These are phyloP conservation scores for Eulemur mongoz DNA, from an alignment of 2,797 vertebrate species.

Conservation along the genomic window DNA sequence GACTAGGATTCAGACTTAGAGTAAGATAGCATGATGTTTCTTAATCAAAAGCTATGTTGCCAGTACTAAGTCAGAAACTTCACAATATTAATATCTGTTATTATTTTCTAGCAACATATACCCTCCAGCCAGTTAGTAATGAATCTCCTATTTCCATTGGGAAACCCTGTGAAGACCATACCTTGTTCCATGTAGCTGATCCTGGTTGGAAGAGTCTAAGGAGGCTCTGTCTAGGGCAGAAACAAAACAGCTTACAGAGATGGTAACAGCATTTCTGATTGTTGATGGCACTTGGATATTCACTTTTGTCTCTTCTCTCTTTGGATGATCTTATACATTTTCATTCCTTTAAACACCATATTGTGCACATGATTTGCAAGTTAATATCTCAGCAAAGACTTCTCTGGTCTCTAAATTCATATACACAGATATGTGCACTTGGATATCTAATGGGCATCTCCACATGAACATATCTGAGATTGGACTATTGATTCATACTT, in stretches of 20 bases:
- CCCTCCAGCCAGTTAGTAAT: background rate
- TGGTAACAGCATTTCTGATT: background rate
- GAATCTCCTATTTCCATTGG: background rate
- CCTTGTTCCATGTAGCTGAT: background rate
- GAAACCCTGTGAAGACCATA: background rate
- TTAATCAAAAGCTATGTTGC: constrained; percentile 5
- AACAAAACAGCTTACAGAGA: background rate
- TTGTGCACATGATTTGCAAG: background rate
- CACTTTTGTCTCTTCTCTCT: background rate
- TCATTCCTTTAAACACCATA: background rate
- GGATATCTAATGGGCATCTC: background rate
- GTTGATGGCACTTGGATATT: background rate
- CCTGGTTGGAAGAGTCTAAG: background rate
- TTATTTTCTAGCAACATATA: background rate
- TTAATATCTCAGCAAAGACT: background rate
- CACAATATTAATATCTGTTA: background rate
- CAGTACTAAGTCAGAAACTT: background rate
- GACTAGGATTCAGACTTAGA: background rate
- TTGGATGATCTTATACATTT: background rate
- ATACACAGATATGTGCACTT: background rate
- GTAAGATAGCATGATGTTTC: background rate
- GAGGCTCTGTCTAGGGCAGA: background rate
- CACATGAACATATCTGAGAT: background rate
- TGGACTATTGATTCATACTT: background rate
- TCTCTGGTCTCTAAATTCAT: background rate